A percentile compares a stretch with the other conserved stretches of the same genome.
Conservation (phyloP, 2,797 vertebrate species). For the Enteromius treurensis region DNA sequence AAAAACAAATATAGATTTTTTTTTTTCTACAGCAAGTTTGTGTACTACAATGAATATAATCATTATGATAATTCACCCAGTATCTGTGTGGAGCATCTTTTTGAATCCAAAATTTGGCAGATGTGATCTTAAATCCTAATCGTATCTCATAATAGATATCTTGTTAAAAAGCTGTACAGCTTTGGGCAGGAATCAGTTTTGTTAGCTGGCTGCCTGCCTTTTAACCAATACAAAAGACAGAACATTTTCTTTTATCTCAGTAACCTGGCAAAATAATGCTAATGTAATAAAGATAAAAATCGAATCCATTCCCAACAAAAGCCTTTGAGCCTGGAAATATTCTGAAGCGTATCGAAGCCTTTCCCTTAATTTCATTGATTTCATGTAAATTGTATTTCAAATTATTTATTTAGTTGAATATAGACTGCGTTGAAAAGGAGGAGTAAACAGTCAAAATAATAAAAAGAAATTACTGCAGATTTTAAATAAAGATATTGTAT, state of each 20-base stretch:
- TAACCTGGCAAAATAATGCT: slow-evolving; percentile 25
- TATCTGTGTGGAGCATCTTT: slow-evolving; percentile 17
- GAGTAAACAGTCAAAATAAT: neutral
- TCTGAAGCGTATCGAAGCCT: neutral
- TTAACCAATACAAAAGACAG: slow-evolving; percentile 16
- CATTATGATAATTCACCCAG: neutral
- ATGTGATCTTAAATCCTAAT: slow-evolving; percentile 3
- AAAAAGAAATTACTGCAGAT: neutral
- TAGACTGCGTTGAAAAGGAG: neutral
- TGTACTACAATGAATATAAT: neutral
- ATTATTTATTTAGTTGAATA: neutral
- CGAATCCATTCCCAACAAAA: slow-evolving; percentile 38
- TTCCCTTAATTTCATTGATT: neutral
- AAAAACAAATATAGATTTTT: neutral
- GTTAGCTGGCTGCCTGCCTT: slow-evolving; percentile 26
- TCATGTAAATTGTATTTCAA: neutral
- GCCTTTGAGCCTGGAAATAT: slow-evolving; percentile 42
- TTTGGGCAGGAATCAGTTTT: slow-evolving; percentile 33
- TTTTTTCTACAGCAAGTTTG: neutral
- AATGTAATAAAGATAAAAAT: slow-evolving; percentile 42
- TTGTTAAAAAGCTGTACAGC: slow-evolving; percentile 20
- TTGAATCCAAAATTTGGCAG: neutral
- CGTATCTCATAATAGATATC: slow-evolving; percentile 12
- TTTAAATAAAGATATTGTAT: neutral
- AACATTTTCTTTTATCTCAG: slow-evolving; percentile 40